Percentiles rank a stretch among this genome's conserved stretches.
Evolutionary conservation across 2,888 invertebrate genomes (phyloP).

Genomic region (Drosophila atroscutellata): DNA sequence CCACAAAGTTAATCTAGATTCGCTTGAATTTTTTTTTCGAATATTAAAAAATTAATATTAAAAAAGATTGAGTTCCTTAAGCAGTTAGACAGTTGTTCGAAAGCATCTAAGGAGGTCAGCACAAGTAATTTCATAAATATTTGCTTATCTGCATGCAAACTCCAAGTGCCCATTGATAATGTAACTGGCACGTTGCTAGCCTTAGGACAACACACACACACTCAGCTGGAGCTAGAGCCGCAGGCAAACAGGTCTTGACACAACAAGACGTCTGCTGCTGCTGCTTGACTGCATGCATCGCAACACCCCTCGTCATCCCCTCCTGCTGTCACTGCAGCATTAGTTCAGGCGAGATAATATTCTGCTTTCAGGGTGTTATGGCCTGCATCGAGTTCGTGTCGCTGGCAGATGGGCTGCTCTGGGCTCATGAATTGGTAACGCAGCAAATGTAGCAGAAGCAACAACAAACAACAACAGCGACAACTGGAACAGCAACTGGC

Average conservation of each 20-base stretch:
- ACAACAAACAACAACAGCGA: slow-evolving; percentile 21
- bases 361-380: slow-evolving; percentile 60
- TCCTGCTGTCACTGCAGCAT: slow-evolving; percentile 1
- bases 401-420: slow-evolving; percentile 46
- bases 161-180: slow-evolving; percentile 9
- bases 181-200: slow-evolving; percentile 24
- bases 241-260: slow-evolving; percentile 15
- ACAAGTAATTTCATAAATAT: slow-evolving; percentile 40
- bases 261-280: slow-evolving; percentile 2
- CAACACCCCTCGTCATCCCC: neutral
- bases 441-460: slow-evolving; percentile 65
- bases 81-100: neutral
- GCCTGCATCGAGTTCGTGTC: slow-evolving; percentile 56
- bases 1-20: neutral
- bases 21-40: neutral
- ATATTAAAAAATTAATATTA: neutral
- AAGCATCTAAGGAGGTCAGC: slow-evolving; percentile 2
- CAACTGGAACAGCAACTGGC: slow-evolving; percentile 10
- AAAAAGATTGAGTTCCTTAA: neutral
- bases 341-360: slow-evolving; percentile 55
- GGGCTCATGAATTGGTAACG: slow-evolving; percentile 75
- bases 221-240: slow-evolving; percentile 2
- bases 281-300: slow-evolving; percentile 3
- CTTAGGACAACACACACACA: slow-evolving; percentile 9
- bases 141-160: slow-evolving; percentile 23